Conservation (phyloP, 2,113 vertebrate species). For the Nycticorax nycticorax region DNA sequence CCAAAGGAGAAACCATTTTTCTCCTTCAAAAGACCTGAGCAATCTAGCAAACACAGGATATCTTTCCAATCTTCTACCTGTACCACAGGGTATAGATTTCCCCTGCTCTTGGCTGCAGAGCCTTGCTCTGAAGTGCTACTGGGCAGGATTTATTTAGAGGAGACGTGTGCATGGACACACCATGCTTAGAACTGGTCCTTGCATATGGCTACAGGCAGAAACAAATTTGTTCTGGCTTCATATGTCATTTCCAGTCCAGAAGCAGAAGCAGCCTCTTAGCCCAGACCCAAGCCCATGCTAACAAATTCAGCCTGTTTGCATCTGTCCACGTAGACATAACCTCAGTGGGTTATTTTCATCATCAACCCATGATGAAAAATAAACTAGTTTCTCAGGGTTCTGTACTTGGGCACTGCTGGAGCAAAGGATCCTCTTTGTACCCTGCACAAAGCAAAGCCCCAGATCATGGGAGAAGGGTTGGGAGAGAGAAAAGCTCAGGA, state of each 20-base stretch:
- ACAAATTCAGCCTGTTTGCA: not conserved
- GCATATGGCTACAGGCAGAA: not conserved
- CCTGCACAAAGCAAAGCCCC: not conserved
- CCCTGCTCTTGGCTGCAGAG: not conserved
- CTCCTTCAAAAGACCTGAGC: not conserved
- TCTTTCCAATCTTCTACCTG: not conserved
- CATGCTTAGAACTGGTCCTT: not conserved
- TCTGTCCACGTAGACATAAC: not conserved
- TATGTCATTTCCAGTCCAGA: not conserved
- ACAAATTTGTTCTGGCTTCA: not conserved
- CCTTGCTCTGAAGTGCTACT: not conserved
- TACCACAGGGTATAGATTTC: not conserved
- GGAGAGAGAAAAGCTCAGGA: not conserved
- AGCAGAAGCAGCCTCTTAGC: not conserved
- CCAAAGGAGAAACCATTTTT: not conserved
- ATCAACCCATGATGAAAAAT: not conserved
- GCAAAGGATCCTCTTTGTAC: accelerated
- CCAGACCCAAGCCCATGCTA: not conserved
- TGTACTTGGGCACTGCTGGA: not conserved
- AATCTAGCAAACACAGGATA: not conserved
- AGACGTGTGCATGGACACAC: not conserved
- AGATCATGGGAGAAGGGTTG: not conserved
- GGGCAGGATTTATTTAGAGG: not conserved
- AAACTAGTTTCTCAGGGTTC: not conserved
- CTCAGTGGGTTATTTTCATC: not conserved